Evolutionary conservation across 2,888 invertebrate genomes (phyloP), one percentile per base, ranked within the genome.

Genomic region (Temnothorax unifasciatus): DNA sequence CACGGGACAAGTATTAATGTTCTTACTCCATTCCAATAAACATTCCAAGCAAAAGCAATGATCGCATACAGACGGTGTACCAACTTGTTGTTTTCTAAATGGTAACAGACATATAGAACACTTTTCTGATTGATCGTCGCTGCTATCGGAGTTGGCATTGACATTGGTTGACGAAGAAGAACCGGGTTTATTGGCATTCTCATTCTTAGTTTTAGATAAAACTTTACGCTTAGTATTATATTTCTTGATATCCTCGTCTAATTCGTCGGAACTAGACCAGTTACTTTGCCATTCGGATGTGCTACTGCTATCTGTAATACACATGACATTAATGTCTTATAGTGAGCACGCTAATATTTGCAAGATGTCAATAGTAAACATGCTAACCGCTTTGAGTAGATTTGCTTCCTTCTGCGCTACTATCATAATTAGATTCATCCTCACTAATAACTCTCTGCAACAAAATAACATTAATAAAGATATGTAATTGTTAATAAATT

Each of bases 1-100:
- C 54, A 99, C 97, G 0, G 99, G 99, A 94, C 99, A 99, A 2
- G 99, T 99, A 93, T 98, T 98, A 63, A 98, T 97, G 95, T 98
- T 98, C 96, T 97, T 98, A n/a, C 98, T 97, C 99, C 99, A 99
- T 94, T 99, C 98, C 75, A 97, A 96, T 87, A 99, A 97, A 94
- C 99, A 99, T 90, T 97, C 97, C 57, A 98, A 96, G 94, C 99
- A 99, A 95, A 99, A 99, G 84, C 96, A 96, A 94, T 99, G 99
- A 89, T 98, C 98, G 95, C 99, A 99, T 34, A 96, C 96, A 92
- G 97, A 97, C 0, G 99, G 99, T 41, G 96, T 97, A 8, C 98
- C 99, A 77, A 99, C 96, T 95, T 98, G 97, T 95, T 98, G 98
- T 50, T 96, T 96, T 73, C 95, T 95, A 92, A 98, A 97, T 71